Evolutionary conservation across 2,888 invertebrate species (phyloP).

Genomic region (Ormyrus thymus): DNA sequence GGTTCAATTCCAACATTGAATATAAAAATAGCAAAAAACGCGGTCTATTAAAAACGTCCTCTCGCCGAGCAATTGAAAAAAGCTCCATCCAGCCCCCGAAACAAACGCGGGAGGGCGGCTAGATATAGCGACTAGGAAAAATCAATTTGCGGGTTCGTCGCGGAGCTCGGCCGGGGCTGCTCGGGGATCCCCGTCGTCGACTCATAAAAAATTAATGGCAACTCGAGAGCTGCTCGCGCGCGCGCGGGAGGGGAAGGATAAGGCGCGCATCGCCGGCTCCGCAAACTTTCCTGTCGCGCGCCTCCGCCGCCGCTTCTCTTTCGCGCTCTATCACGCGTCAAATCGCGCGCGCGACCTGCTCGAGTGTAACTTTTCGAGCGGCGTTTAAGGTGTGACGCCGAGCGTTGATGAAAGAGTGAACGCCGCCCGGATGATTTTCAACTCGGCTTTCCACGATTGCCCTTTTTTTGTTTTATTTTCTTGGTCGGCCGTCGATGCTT

Average conservation of each 20-base stretch:
- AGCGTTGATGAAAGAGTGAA: conserved; percentile 32
- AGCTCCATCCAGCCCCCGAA: too few relatives aligned
- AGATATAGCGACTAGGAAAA: not conserved
- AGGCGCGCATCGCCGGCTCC: conserved; percentile 29
- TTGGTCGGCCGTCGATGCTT: too few relatives aligned
- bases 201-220: conserved; percentile 56
- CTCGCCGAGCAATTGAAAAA: too few relatives aligned
- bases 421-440: not conserved
- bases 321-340: conserved; percentile 59
- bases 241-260: not conserved
- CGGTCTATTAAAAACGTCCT: too few relatives aligned
- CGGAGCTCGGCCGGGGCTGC: not conserved
- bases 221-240: not conserved
- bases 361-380: conserved; percentile 45
- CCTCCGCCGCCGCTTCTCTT: conserved; percentile 42
- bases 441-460: too few relatives aligned
- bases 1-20: too few relatives aligned
- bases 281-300: conserved; percentile 28
- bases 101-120: too few relatives aligned
- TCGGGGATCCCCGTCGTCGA: conserved; percentile 1
- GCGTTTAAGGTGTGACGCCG: conserved; percentile 30
- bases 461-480: too few relatives aligned
- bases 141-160: conserved; percentile 27
- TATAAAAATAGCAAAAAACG: too few relatives aligned
- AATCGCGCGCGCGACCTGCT: conserved; percentile 42